phyloP scores from a whole-genome alignment of 2,113 vertebrate species.

The Carassius gibelio region DNA sequence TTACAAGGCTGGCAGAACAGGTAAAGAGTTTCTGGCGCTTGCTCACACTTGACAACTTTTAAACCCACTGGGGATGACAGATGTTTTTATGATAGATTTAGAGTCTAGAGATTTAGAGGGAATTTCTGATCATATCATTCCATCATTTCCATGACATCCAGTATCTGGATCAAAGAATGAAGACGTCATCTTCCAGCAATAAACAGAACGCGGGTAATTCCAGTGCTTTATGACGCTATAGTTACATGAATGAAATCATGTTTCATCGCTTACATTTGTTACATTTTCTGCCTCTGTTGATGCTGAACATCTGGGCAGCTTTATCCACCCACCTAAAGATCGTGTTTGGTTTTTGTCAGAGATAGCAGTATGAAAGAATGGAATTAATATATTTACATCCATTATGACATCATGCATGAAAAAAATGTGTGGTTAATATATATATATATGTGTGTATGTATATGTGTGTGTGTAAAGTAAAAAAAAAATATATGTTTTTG shows the following conservation, averaged over 20 bases:
- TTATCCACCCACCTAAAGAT: neutral
- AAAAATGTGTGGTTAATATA: neutral
- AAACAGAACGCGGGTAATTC: neutral
- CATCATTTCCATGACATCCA: neutral
- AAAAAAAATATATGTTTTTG: neutral
- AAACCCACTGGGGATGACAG: neutral
- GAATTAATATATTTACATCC: neutral
- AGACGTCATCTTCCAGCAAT: constrained; percentile 16
- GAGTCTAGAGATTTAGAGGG: neutral
- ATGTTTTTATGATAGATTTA: neutral
- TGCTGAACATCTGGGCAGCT: neutral
- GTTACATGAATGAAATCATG: neutral
- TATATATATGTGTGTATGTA: neutral
- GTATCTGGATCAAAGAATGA: neutral
- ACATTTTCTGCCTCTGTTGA: neutral
- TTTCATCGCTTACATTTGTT: neutral
- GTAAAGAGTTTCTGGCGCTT: constrained; percentile 66
- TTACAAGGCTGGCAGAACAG: constrained; percentile 93
- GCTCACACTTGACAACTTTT: constrained; percentile 25
- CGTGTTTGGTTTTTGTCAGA: neutral
- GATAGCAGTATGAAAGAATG: neutral
- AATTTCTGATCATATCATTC: neutral
- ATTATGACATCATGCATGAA: neutral
- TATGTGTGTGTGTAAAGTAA: neutral
- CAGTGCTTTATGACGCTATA: neutral